Percentiles rank a stretch among this genome's conserved stretches.
phyloP scores from a whole-genome alignment of 2,888 invertebrate genomes.

The Amblyteles armatorius region DNA sequence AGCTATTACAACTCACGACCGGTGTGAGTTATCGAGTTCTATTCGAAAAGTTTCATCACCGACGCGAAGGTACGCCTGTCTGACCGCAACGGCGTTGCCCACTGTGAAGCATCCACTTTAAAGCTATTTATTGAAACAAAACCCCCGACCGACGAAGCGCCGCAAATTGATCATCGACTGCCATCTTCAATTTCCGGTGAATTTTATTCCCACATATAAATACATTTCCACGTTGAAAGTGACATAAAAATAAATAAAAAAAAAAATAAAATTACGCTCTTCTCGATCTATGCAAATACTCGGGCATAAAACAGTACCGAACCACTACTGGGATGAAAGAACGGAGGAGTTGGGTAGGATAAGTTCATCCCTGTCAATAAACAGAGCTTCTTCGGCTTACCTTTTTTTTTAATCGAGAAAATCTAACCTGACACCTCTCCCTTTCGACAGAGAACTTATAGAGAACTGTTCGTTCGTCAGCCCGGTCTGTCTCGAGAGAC shows the following conservation, averaged over 20 bases:
- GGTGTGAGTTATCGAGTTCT: background rate
- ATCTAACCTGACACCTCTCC: slow-evolving; percentile 78
- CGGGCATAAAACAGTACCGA: too few relatives aligned
- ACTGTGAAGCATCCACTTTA: slow-evolving; percentile 18
- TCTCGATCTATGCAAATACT: too few relatives aligned
- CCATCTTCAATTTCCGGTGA: background rate
- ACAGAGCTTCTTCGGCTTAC: slow-evolving; percentile 68
- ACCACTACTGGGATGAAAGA: background rate
- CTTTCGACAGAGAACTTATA: slow-evolving; percentile 20
- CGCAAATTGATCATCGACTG: background rate
- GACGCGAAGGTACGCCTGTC: background rate
- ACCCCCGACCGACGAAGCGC: background rate
- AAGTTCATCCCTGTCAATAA: slow-evolving; percentile 16
- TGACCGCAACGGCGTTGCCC: slow-evolving; percentile 3
- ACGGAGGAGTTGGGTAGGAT: background rate
- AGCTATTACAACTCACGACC: background rate
- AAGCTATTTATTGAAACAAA: background rate
- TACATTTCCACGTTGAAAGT: background rate
- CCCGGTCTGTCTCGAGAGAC: background rate
- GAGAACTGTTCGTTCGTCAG: background rate
- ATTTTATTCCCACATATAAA: background rate
- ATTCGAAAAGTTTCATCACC: background rate
- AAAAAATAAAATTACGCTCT: background rate
- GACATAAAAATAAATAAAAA: background rate
- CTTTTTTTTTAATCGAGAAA: slow-evolving; percentile 57